Conservation (phyloP, 2,113 vertebrate genomes). For the Oncorhynchus keta region DNA sequence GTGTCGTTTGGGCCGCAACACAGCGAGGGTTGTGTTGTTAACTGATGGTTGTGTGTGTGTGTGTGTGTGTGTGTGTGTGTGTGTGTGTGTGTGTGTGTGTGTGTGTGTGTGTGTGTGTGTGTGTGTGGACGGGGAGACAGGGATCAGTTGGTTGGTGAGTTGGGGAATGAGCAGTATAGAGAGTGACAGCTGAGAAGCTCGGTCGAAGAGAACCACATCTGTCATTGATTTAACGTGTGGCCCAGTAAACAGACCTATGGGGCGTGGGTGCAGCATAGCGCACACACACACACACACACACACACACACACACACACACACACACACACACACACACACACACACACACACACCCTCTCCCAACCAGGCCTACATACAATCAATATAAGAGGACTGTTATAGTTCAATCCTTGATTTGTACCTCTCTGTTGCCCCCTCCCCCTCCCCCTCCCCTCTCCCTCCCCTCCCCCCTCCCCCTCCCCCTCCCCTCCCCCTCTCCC, state of each 20-base stretch:
- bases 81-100: slow-evolving; percentile 22
- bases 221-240: slow-evolving; percentile 64
- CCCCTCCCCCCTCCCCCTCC: rapidly evolving
- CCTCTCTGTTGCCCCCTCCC: no score
- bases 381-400: no score
- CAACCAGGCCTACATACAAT: no score
- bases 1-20: no score
- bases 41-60: slow-evolving; percentile 55
- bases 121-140: slow-evolving; percentile 40
- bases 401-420: no score
- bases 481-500: no score
- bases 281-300: not conserved
- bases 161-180: slow-evolving; percentile 15
- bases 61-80: slow-evolving; percentile 58
- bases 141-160: slow-evolving; percentile 29
- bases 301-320: not conserved
- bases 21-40: no score
- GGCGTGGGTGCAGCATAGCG: slow-evolving; percentile 30
- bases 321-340: not conserved
- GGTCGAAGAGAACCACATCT: slow-evolving; percentile 33
- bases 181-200: no score
- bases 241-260: slow-evolving; percentile 51
- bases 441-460: rapidly evolving
- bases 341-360: not conserved
- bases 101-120: not conserved